Conservation (phyloP, 1,140 invertebrate species). For the Euwallacea similis region DNA sequence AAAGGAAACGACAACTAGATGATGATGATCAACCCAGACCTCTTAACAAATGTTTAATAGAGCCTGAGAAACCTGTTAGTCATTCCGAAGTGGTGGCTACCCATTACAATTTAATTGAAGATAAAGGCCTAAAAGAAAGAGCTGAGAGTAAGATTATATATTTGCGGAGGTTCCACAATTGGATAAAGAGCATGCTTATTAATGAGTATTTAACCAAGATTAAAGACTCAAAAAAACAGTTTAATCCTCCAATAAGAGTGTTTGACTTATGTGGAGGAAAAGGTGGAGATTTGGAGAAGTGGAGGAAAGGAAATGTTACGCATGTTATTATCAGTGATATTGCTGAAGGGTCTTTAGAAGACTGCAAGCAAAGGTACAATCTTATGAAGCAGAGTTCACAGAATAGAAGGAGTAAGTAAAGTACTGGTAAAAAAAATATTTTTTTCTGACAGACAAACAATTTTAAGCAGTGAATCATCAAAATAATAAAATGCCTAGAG, state of each 20-base stretch:
- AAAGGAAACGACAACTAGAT: not conserved
- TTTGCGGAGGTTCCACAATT: slow-evolving; percentile 98
- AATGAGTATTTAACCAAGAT: slow-evolving; percentile 70
- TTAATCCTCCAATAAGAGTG: slow-evolving; percentile 63
- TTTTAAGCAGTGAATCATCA: too few species aligned
- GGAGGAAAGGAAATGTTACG: slow-evolving; percentile 80
- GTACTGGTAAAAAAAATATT: not conserved
- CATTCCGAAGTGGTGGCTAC: slow-evolving; percentile 71
- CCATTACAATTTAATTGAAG: slow-evolving; percentile 84
- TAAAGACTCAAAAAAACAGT: slow-evolving; percentile 62
- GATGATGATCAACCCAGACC: not conserved
- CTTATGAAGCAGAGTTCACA: slow-evolving; percentile 57
- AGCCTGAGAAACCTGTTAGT: not conserved
- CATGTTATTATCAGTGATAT: slow-evolving; percentile 96
- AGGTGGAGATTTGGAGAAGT: slow-evolving; percentile 98
- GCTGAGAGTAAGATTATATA: slow-evolving; percentile 88
- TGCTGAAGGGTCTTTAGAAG: slow-evolving; percentile 86
- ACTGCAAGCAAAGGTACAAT: slow-evolving; percentile 74
- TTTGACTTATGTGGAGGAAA: slow-evolving; percentile 88
- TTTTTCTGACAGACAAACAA: not conserved
- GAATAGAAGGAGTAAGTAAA: slow-evolving; percentile 50
- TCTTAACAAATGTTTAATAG: not conserved
- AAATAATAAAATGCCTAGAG: too few species aligned
- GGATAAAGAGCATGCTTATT: slow-evolving; percentile 96
- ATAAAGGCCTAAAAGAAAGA: slow-evolving; percentile 77